phyloP scores from a whole-genome alignment of 1,140 invertebrate species.

The Drosophila busckii region DNA sequence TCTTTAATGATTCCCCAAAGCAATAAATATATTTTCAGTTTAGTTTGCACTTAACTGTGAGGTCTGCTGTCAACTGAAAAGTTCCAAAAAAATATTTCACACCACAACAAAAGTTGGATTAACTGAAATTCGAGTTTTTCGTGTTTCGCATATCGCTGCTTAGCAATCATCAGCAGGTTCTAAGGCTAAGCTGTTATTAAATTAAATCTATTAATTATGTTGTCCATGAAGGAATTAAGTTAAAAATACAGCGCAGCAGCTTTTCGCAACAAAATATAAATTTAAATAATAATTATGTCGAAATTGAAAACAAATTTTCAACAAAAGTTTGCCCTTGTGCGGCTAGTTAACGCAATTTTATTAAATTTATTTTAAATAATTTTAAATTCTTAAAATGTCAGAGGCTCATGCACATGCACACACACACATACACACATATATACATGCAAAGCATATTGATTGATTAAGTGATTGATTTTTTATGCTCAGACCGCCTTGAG shows the following conservation, averaged over 20 bases:
- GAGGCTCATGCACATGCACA: conserved; percentile 31
- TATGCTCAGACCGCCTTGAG: conserved; percentile 40
- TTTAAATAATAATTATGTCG: conserved; percentile 1
- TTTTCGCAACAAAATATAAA: conserved; percentile 1
- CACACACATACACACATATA: conserved; percentile 22
- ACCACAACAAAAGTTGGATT: not conserved
- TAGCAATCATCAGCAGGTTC: conserved; percentile 44
- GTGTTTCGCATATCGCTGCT: conserved; percentile 41
- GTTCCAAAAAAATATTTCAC: conserved; percentile 33
- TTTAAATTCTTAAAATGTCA: conserved; percentile 9
- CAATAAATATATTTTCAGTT: not conserved
- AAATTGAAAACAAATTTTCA: not conserved
- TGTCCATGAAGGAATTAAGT: conserved; percentile 34
- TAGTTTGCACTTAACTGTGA: conserved; percentile 3
- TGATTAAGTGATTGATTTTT: conserved; percentile 57
- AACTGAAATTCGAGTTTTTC: conserved; percentile 51
- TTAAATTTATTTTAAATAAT: conserved; percentile 24
- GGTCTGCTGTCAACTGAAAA: conserved; percentile 25
- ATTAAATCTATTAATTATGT: conserved; percentile 40
- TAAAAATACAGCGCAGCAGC: not conserved
- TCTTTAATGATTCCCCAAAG: too few species aligned
- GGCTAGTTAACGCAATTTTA: not conserved
- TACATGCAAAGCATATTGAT: conserved; percentile 53
- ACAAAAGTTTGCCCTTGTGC: conserved; percentile 17
- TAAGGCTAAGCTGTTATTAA: conserved; percentile 63